phyloP scores from a whole-genome alignment of 2,888 invertebrate genomes.

The Drosophila meridiana region DNA sequence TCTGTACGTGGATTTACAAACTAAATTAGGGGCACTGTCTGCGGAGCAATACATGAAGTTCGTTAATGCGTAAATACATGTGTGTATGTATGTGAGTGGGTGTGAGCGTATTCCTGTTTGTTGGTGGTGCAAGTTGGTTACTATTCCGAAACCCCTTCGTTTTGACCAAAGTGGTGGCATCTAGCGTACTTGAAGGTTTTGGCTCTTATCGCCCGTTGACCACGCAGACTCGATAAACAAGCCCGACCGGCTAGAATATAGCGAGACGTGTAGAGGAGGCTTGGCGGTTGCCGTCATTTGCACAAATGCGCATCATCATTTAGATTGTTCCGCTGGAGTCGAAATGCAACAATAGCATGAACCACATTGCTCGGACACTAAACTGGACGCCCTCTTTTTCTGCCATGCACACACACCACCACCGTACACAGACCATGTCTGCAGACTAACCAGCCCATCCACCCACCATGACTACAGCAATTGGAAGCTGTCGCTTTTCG shows the following conservation, averaged over 20 bases:
- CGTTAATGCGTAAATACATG: slow-evolving; percentile 37
- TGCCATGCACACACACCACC: slow-evolving; percentile 8
- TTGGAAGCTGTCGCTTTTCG: slow-evolving; percentile 40
- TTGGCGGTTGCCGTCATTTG: slow-evolving; percentile 44
- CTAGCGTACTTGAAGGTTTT: slow-evolving; percentile 66
- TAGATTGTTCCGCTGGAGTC: slow-evolving; percentile 44
- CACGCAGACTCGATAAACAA: slow-evolving; percentile 65
- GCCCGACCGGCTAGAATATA: slow-evolving; percentile 22
- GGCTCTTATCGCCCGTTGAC: slow-evolving; percentile 68
- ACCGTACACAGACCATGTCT: slow-evolving; percentile 1
- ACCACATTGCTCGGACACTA: slow-evolving; percentile 39
- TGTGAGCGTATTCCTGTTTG: slow-evolving; percentile 30
- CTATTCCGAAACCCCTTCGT: slow-evolving; percentile 28
- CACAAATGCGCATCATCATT: slow-evolving; percentile 60
- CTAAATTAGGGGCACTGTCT: slow-evolving; percentile 61
- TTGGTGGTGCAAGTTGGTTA: slow-evolving; percentile 34
- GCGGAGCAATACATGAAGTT: slow-evolving; percentile 39
- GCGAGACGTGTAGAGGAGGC: slow-evolving; percentile 17
- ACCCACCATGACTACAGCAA: slow-evolving; percentile 13
- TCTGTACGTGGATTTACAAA: slow-evolving; percentile 13
- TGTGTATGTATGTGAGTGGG: neutral
- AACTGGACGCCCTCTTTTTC: slow-evolving; percentile 24
- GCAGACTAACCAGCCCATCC: slow-evolving; percentile 9
- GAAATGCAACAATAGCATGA: slow-evolving; percentile 61
- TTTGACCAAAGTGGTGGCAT: slow-evolving; percentile 27